Conservation (phyloP, 64 coral and sea anemone species). For the Anthopleura sola region DNA sequence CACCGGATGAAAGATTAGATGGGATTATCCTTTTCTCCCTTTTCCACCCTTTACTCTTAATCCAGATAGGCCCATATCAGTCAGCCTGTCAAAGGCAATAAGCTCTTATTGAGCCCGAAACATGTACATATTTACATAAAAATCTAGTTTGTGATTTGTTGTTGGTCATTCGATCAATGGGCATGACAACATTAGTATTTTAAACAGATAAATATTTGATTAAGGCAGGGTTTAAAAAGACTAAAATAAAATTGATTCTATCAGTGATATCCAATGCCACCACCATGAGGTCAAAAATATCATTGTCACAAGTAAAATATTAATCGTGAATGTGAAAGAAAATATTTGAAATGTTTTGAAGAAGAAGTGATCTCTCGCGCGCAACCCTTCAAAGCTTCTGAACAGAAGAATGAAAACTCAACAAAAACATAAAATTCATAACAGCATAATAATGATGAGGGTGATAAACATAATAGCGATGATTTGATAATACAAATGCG, state of each 20-base stretch:
- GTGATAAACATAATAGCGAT: background rate
- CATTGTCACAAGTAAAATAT: background rate
- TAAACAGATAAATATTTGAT: slow-evolving; percentile 4
- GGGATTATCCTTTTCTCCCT: no score
- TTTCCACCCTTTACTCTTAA: no score
- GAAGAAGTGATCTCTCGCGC: no score
- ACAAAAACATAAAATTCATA: no score
- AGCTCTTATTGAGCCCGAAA: background rate
- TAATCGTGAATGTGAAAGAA: background rate
- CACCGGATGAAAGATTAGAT: no score
- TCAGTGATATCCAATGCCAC: background rate
- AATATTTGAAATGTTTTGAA: background rate
- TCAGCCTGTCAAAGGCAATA: background rate
- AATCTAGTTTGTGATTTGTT: background rate
- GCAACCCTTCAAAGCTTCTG: no score
- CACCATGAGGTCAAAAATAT: background rate
- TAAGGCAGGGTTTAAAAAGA: background rate
- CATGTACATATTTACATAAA: background rate
- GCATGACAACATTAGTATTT: background rate
- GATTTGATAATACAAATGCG: background rate
- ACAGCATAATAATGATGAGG: background rate
- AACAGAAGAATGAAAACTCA: no score
- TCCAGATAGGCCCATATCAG: no score
- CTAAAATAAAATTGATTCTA: background rate
- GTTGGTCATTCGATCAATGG: background rate